Evolutionary conservation across 2,797 vertebrate species (phyloP), one percentile per base, ranked within the genome.

Genomic region (Mallotus villosus): DNA sequence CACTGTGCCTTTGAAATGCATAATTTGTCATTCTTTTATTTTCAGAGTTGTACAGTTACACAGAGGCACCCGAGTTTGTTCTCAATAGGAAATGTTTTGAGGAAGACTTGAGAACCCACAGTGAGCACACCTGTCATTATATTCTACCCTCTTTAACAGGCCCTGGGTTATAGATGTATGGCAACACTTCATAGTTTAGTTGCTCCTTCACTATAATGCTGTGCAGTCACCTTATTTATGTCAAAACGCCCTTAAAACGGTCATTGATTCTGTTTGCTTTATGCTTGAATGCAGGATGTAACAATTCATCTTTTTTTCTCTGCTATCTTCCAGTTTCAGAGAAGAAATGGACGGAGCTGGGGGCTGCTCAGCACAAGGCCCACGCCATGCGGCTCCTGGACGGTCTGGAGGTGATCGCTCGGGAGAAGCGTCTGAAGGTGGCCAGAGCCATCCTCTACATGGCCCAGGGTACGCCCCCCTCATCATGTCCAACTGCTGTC

Each of bases 11-110:
- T 9, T n/a, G 9, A 58, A 58, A n/a, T 58, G 55, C n/a, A 7
- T 58, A 21, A 22, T 46, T 21, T 58, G 53, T 68, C 14, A 37
- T 5, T 17, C 27, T 1, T 9, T 6, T 1, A 21, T 82, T 77
- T 75, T 24, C 84, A 99, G 98, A 99, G 87, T 91, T 99, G 7
- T 99, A 99, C 89, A 99, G 98, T 86, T 99, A 99, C 76, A 99
- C 98, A 0, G 98, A 99, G 84, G 96, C 96, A 55, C 97, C 98
- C 0, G 98, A 99, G 85, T 99, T 99, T 86, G 86, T 93, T 73
- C 90, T 97, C 61, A 99, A 99, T 82, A 92, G 95, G 59, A 99
- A 95, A 80, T 99, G 98, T 89, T 99, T 99, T 59, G 96, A 98
- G 77, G 97, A 98, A 41, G 97, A 99, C 86, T 97, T 99, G 88